Evolutionary conservation across 2,113 vertebrate species (phyloP), one percentile per base, ranked within the genome.

Genomic region (Octodon degus): DNA sequence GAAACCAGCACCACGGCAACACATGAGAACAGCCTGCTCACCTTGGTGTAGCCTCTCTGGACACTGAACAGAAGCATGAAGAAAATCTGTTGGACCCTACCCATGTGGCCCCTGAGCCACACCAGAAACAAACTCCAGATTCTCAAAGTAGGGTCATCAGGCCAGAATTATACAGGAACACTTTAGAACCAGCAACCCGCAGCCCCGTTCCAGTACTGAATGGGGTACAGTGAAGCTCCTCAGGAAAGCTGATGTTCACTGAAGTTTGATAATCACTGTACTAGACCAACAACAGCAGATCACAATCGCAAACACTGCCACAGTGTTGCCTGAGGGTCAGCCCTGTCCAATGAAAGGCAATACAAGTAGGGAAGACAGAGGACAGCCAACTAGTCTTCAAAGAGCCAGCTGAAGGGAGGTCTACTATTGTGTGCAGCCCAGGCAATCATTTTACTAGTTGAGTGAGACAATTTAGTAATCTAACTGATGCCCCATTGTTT

Each of bases 41-140:
- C 32, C 62, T 55, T 60, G 2, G 1, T 4, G 40, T 22, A 25
- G 6, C 67, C 13, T 32, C 74, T 43, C 67, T 22, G 1, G 87
- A 87, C 13, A 7, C 19, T 53, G 50, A 37, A 17, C 7, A 34
- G 63, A 37, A 50, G 74, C 43, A 10, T 14, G 58, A 60, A 67
- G 17, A 16, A 30, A 37, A 55, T 40, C n/a, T 72, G 25, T 25
- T 9, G 32, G 50, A 27, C 7, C 16, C 19, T 25, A 40, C n/a
- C 34, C 27, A 30, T 0, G 2, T 0, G 3, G 67, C 50, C 32
- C 34, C 7, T 7, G 0, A 65, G 74, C 37, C n/a, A 60, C 4
- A 24, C 62, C 58, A 47, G 34, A 22, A 25, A 34, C 80, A 43
- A 53, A 72, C 17, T 20, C 58, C 16, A 27, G 47, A n/a, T 14